phyloP scores from a whole-genome alignment of 2,888 invertebrate genomes.

The Holacanthella duospinosa region DNA sequence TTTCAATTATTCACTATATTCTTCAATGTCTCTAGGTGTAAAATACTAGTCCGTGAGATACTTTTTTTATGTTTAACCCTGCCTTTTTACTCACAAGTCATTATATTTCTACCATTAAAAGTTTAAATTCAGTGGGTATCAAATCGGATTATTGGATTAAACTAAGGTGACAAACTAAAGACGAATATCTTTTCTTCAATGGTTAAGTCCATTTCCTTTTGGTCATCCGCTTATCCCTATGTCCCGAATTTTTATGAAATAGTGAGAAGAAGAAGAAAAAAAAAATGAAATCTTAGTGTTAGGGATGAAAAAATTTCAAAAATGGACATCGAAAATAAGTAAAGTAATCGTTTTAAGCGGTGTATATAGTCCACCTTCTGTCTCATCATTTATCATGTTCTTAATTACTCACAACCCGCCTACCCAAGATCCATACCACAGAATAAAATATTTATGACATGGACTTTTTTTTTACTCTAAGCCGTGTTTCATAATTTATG shows the following conservation, averaged over 20 bases:
- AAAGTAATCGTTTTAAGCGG: background rate
- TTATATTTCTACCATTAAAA: background rate
- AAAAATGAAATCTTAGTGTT: too few relatives aligned
- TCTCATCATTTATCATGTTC: conserved; percentile 30
- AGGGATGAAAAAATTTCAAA: too few relatives aligned
- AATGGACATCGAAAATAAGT: background rate
- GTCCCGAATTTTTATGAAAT: too few relatives aligned
- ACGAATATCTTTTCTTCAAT: too few relatives aligned
- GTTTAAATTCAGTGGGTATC: background rate
- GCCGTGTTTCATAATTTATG: background rate
- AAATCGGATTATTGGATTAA: conserved; percentile 10
- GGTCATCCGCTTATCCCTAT: too few relatives aligned
- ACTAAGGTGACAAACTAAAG: too few relatives aligned
- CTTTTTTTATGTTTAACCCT: background rate
- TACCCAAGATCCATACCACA: background rate
- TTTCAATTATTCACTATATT: background rate
- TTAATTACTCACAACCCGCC: conserved; percentile 27
- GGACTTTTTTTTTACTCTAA: background rate
- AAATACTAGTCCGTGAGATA: too few relatives aligned
- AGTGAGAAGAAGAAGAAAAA: too few relatives aligned
- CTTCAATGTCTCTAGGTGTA: too few relatives aligned
- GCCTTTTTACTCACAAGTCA: background rate
- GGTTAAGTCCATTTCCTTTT: too few relatives aligned
- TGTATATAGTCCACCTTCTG: conserved; percentile 24
- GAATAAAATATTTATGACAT: background rate